phyloP scores from a whole-genome alignment of 2,797 vertebrate genomes.

The Gallinago solitaria region DNA sequence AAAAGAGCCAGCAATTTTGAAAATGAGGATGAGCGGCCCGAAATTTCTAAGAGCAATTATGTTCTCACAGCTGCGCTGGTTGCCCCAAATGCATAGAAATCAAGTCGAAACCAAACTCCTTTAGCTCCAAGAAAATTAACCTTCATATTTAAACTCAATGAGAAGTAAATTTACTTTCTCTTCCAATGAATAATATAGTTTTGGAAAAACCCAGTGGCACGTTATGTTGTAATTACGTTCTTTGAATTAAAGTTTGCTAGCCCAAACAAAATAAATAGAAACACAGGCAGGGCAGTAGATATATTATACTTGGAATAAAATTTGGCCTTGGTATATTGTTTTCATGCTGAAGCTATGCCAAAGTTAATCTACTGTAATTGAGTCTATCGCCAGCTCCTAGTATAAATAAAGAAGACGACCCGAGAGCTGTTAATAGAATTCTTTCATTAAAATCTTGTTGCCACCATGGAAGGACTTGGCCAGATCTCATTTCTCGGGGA shows the following conservation, averaged over 20 bases:
- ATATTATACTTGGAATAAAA: conserved; percentile 18
- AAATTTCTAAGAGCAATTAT: conserved; percentile 38
- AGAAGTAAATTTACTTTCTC: conserved; percentile 12
- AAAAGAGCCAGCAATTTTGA: conserved; percentile 28
- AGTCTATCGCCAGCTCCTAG: not conserved
- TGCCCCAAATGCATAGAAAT: conserved; percentile 61
- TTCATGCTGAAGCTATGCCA: not conserved
- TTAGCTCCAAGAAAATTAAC: conserved; percentile 37
- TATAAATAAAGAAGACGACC: conserved; percentile 31
- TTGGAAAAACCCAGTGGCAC: not conserved
- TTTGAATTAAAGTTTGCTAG: conserved; percentile 29
- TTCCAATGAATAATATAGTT: not conserved
- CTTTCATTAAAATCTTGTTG: conserved; percentile 11
- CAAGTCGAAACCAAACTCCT: not conserved
- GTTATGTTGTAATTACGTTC: not conserved
- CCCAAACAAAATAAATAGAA: conserved; percentile 53
- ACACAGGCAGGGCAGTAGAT: not conserved
- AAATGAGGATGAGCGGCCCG: conserved; percentile 50
- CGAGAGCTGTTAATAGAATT: conserved; percentile 29
- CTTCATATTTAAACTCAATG: not conserved
- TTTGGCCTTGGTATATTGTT: conserved; percentile 3
- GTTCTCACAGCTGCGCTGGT: conserved; percentile 43
- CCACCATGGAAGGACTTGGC: not conserved
- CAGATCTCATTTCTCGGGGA: not conserved
- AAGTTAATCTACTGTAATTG: conserved; percentile 45